A percentile compares a stretch with the other conserved stretches of the same genome.
These are phyloP conservation scores for Philereme vetulata DNA, from an alignment of 2,888 invertebrate species.

Conservation along the genomic window DNA sequence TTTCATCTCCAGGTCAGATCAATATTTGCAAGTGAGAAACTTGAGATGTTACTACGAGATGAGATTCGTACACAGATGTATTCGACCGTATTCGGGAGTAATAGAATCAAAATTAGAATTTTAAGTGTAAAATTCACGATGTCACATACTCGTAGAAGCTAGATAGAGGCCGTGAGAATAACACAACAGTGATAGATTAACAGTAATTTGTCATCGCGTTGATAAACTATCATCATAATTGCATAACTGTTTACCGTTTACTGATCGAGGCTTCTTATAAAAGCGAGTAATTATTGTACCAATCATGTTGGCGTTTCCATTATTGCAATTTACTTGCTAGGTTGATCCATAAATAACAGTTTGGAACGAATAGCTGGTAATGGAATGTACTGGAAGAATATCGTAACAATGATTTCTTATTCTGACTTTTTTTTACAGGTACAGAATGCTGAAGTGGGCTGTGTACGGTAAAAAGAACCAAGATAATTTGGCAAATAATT, in stretches of 20 bases:
- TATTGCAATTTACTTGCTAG: slow-evolving; percentile 6
- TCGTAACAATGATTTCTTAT: not conserved
- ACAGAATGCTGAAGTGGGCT: slow-evolving; percentile 86
- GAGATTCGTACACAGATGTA: not conserved
- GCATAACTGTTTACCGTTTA: slow-evolving; percentile 18
- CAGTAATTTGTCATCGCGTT: slow-evolving; percentile 34
- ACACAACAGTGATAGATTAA: slow-evolving; percentile 28
- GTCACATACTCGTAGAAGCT: not conserved
- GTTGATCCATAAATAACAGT: not conserved
- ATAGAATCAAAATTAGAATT: slow-evolving; percentile 8
- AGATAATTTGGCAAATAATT: slow-evolving; percentile 54
- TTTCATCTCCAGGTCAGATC: slow-evolving; percentile 24
- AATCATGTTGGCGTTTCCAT: slow-evolving; percentile 8
- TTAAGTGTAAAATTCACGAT: slow-evolving; percentile 3
- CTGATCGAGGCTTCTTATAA: slow-evolving; percentile 8
- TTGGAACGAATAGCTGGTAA: too few relatives aligned
- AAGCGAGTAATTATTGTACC: slow-evolving; percentile 3
- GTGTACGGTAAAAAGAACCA: slow-evolving; percentile 79
- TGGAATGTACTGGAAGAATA: too few relatives aligned
- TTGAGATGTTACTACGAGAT: slow-evolving; percentile 14
- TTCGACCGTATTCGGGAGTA: not conserved
- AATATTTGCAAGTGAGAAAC: slow-evolving; percentile 32
- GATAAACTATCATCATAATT: slow-evolving; percentile 31
- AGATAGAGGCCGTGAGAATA: slow-evolving; percentile 31
- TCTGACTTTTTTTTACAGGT: slow-evolving; percentile 57